Base-by-base conservation (phyloP, 2,113 vertebrate species). In the Synodontis membranacea region DNA sequence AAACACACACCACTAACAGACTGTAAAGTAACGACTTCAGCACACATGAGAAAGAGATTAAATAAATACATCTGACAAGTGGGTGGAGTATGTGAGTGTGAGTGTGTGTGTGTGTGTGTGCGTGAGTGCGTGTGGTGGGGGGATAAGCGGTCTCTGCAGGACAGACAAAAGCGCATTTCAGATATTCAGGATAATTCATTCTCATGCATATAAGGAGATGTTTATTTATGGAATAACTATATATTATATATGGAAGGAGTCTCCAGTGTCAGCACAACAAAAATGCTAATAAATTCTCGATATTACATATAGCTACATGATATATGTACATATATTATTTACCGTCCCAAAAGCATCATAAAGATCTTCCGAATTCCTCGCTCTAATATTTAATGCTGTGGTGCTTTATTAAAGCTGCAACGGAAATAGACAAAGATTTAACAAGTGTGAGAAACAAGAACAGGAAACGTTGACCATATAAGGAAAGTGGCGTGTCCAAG, bases 401-500 rank as follows among this genome's bases (percentile, higher is more conserved):
- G 37, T 34, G 31, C 3, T 37, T 37, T 12, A 64, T 1, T 12
- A 34, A 66, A 34, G 6, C 62, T 34, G 62, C 12, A 64, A 0
- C 25, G 28, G 58, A 62, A 28, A 12, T 34, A 17, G 9, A 37
- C 31, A 66, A 66, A 34, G 34, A 39, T 39, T 39, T 39, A 42
- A 3, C 8, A 72, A 25, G 7, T 39, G 21, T 0, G 68, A 23
- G 15, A 9, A 39, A 21, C 68, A 23, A 15, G 42, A 75, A 75
- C 44, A 75, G 44, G 72, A 75, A 75, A n/a, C 44, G 48, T 1
- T 46, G 44, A 75, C 72, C 72, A 75, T n/a, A 48, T 75, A 75
- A 75, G 72, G 44, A 48, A 48, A 75, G 5, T 0, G 44, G 42
- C 4, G 2, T 46, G 23, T 0, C 23, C 19, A 28, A 5, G 21